Conservation (phyloP, 2,888 invertebrate genomes). For the Troilus luridus region DNA sequence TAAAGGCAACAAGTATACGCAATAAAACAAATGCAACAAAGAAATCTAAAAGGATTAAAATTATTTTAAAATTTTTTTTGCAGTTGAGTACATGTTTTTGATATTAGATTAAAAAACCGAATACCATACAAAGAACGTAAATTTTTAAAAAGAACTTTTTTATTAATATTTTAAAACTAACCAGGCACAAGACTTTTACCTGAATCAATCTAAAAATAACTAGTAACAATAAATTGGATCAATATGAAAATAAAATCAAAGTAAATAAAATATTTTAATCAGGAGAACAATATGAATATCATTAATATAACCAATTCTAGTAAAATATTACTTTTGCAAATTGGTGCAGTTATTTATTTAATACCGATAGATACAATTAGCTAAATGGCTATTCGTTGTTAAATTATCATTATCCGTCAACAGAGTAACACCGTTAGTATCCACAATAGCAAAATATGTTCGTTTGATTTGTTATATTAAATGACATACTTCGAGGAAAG, state of each 20-base stretch:
- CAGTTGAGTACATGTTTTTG: neutral
- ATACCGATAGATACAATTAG: neutral
- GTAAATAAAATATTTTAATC: neutral
- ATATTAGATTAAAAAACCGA: neutral
- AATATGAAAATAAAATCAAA: neutral
- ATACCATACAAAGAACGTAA: neutral
- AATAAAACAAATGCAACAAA: neutral
- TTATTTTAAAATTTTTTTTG: neutral
- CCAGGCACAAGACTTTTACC: neutral
- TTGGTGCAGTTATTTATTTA: neutral
- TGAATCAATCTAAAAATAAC: neutral
- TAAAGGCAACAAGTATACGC: neutral
- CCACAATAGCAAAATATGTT: neutral
- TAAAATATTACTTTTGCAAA: neutral
- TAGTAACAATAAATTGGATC: neutral
- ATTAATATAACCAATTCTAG: neutral
- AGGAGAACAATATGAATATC: neutral
- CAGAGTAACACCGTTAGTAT: constrained; percentile 11
- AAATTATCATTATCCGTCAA: neutral
- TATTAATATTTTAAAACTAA: constrained; percentile 21
- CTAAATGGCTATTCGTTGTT: neutral
- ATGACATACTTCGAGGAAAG: constrained; percentile 33
- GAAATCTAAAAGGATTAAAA: neutral
- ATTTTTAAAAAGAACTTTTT: neutral
- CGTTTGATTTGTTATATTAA: neutral